Conservation (phyloP, 2,113 vertebrate species). For the Lasiurus cinereus region DNA sequence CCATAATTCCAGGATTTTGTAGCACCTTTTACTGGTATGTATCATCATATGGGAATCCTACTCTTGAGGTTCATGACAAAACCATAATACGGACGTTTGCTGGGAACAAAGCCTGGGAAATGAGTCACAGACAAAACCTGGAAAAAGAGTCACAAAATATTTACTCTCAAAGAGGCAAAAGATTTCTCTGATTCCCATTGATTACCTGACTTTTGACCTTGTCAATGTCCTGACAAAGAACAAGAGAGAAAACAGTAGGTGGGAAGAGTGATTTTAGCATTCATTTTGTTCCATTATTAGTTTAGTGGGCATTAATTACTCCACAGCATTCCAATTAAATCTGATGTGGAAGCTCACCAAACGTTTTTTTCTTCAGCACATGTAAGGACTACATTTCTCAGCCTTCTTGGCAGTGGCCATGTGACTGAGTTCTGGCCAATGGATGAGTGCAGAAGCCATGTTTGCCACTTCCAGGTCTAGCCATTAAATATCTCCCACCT, state of each 20-base stretch:
- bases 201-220: slow-evolving; percentile 46
- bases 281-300: slow-evolving; percentile 27
- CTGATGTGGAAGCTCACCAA: background rate
- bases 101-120: background rate
- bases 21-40: slow-evolving; percentile 24
- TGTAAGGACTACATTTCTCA: slow-evolving; percentile 11
- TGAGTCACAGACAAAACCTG: slow-evolving; percentile 3
- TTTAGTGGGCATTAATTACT: slow-evolving; percentile 33
- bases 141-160: background rate
- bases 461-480: background rate
- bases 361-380: slow-evolving; percentile 11
- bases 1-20: slow-evolving; percentile 24
- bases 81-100: background rate
- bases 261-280: background rate
- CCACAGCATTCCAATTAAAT: background rate
- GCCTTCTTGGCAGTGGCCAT: background rate
- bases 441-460: background rate
- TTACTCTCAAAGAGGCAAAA: background rate
- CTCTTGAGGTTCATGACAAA: slow-evolving; percentile 37
- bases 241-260: slow-evolving; percentile 51
- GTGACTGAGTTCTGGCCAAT: background rate
- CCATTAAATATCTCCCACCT: slow-evolving; percentile 6
- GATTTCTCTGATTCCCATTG: background rate
- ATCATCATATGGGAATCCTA: background rate
- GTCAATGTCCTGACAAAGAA: slow-evolving; percentile 22